Evolutionary conservation across 2,797 vertebrate genomes (phyloP).

Genomic region (Myotis daubentonii): DNA sequence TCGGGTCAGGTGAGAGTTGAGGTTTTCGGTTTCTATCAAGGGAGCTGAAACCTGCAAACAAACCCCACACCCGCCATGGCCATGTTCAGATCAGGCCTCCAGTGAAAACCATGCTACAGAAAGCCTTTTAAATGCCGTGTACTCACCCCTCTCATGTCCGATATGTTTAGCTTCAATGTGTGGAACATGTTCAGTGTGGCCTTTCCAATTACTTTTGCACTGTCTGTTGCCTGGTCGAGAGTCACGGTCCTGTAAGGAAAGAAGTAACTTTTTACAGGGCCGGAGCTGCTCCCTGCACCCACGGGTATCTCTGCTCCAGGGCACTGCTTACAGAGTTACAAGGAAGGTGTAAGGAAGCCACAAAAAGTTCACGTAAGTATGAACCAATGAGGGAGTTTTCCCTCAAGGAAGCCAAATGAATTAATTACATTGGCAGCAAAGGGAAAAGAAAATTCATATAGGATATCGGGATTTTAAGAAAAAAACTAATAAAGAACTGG

Average conservation of each 20-base stretch:
- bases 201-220: constrained; percentile 91
- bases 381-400: neutral
- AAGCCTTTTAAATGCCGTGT: neutral
- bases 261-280: constrained; percentile 66
- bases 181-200: constrained; percentile 95
- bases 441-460: neutral
- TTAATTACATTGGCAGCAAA: neutral
- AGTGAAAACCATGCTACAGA: neutral
- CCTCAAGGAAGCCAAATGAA: neutral
- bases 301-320: neutral
- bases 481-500: neutral
- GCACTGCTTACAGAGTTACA: neutral
- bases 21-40: neutral
- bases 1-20: neutral
- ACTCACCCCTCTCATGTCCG: constrained; percentile 95
- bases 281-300: neutral
- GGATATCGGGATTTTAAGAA: neutral
- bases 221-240: constrained; percentile 93
- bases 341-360: neutral
- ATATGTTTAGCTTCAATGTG: constrained; percentile 93
- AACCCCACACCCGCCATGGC: neutral
- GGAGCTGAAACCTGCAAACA: neutral
- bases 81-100: neutral
- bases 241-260: constrained; percentile 85
- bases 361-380: neutral